Evolutionary conservation across 2,797 vertebrate species (phyloP).

Genomic region (Schizothorax lantsangensis): DNA sequence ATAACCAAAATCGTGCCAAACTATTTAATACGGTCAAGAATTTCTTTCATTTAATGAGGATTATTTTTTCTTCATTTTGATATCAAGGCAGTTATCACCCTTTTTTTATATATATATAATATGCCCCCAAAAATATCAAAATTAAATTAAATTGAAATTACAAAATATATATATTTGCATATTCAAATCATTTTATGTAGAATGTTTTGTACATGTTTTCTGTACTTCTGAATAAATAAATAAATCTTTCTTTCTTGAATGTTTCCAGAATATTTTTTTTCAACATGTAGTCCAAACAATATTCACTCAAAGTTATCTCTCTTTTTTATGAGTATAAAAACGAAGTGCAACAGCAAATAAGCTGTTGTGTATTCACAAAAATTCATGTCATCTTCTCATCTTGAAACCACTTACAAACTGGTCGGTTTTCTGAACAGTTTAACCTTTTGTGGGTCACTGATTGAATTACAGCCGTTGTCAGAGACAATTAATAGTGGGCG

Average conservation of each 20-base stretch:
- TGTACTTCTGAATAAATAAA: not conserved
- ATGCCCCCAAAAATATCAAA: not conserved
- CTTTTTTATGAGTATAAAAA: not conserved
- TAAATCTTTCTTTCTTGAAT: not conserved
- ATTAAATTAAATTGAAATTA: not conserved
- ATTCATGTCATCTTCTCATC: not conserved
- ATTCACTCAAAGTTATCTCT: not conserved
- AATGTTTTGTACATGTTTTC: not conserved
- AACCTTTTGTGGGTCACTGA: conserved; percentile 25
- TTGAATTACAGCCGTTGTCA: conserved; percentile 74
- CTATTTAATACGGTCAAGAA: not conserved
- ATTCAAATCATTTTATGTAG: not conserved
- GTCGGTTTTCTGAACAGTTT: conserved; percentile 38
- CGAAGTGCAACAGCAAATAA: not conserved
- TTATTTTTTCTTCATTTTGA: not conserved
- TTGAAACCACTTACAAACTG: conserved; percentile 21
- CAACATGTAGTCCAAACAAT: not conserved
- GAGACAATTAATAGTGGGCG: conserved; percentile 86
- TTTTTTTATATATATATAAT: not conserved
- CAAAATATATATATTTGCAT: not conserved
- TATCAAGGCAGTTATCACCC: not conserved
- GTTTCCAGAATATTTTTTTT: not conserved
- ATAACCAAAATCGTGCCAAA: not conserved
- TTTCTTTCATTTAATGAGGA: not conserved
- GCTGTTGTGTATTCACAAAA: not conserved